Evolutionary conservation across 1,140 invertebrate species (phyloP).

Genomic region (Danaus plexippus): DNA sequence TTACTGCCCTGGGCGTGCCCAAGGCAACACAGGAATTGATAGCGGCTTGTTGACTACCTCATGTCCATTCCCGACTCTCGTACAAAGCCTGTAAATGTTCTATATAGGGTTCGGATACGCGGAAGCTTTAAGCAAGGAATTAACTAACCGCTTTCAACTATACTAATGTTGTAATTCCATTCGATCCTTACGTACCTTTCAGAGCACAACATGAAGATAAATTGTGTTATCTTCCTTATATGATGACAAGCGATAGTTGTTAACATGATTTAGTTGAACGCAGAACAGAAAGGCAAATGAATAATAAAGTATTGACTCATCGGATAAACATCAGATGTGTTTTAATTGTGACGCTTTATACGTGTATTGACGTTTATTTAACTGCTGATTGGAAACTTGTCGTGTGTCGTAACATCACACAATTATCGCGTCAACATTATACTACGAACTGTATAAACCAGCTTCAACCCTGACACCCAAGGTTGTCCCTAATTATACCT

Average conservation of each 20-base stretch:
- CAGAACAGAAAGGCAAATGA: conserved; percentile 11
- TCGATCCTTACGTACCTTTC: conserved; percentile 29
- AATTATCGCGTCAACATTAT: conserved; percentile 52
- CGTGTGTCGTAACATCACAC: conserved; percentile 53
- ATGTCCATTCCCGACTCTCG: conserved; percentile 39
- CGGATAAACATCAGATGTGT: conserved; percentile 10
- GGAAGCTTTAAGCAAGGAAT: conserved; percentile 33
- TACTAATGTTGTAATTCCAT: conserved; percentile 27
- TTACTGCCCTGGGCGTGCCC: conserved; percentile 64
- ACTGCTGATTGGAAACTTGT: conserved; percentile 23
- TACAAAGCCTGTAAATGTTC: conserved; percentile 38
- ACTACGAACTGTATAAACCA: conserved; percentile 51
- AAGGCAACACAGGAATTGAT: conserved; percentile 50
- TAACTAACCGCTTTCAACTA: conserved; percentile 25
- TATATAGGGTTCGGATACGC: conserved; percentile 39
- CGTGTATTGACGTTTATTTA: conserved; percentile 37
- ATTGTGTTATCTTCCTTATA: conserved; percentile 22
- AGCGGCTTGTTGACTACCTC: conserved; percentile 38
- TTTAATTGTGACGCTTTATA: conserved; percentile 9
- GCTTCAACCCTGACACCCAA: conserved; percentile 51
- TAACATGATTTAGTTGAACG: conserved; percentile 16
- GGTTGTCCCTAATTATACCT: conserved; percentile 69
- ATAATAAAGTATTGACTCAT: conserved; percentile 13
- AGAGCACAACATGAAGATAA: conserved; percentile 18
- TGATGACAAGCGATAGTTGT: conserved; percentile 19